Conservation (phyloP, 2,113 vertebrate genomes). For the Ciconia maguari region DNA sequence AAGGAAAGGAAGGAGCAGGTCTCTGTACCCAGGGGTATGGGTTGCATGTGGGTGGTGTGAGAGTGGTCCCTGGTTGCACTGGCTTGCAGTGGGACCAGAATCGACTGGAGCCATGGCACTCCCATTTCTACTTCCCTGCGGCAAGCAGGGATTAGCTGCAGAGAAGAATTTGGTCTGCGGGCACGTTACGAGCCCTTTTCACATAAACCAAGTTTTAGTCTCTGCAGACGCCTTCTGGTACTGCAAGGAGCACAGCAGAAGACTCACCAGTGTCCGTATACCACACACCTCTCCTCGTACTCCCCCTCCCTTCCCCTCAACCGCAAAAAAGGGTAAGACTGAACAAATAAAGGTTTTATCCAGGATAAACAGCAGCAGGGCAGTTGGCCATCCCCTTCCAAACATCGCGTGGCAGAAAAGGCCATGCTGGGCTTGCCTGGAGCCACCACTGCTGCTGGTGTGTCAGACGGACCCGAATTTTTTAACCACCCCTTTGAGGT, state of each 20-base stretch:
- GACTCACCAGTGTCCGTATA: background rate
- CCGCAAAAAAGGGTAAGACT: background rate
- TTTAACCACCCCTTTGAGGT: background rate
- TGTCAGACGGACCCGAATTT: background rate
- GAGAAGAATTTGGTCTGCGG: background rate
- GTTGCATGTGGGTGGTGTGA: background rate
- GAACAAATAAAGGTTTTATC: background rate
- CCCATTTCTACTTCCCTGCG: background rate
- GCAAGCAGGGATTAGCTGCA: background rate
- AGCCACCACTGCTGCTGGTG: background rate
- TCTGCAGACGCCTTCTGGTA: background rate
- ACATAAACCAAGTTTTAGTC: background rate
- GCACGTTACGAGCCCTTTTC: background rate
- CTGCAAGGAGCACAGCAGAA: background rate
- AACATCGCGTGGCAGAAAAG: background rate
- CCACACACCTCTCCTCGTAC: background rate
- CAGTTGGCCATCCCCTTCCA: background rate
- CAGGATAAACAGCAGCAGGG: background rate
- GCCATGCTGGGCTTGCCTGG: background rate
- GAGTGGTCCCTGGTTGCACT: background rate
- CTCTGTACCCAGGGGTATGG: background rate
- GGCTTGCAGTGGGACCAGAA: background rate
- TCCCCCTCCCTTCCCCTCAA: background rate
- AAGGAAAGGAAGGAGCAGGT: background rate
- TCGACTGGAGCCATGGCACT: accelerated